Evolutionary conservation across 1,140 invertebrate species (phyloP), one percentile per base, ranked within the genome.

Genomic region (Ooceraea biroi): DNA sequence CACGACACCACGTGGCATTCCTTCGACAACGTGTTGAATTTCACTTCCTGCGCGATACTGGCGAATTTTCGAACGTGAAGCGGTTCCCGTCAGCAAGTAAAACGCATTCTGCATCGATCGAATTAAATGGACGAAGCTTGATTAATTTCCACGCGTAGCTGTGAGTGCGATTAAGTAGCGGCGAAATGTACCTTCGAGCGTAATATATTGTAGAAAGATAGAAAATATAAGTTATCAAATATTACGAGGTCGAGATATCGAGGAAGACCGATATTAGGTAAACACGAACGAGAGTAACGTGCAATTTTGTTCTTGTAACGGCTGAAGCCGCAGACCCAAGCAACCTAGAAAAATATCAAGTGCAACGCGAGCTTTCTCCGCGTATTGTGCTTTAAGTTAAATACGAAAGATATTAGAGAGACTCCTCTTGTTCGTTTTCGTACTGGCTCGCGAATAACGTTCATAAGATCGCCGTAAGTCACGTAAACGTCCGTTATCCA

Each of bases 1-100:
- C 63, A 80, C 76, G 76, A 80, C 66, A 80, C 76, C 76, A 80
- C 76, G 76, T 80, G 76, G 76, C 76, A 80, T 80, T 80, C 76
- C 76, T 71, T 80, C 76, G 76, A 80, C 76, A 80, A 80, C 76
- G 76, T 80, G 76, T 80, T 80, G 65, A 71, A 80, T 80, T 80
- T 71, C 76, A 57, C 65, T 69, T 80, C 76, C 65, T 80, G 68
- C 76, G 14, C 74, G 60, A 12, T 8, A 25, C 76, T 57, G 50
- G 36, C 65, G 27, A 58, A 80, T 80, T 80, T 80, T 80, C 36
- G 50, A 44, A 19, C 50, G 65, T 36, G 65, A 14, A 80, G 44
- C 65, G 44, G 60, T 80, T 80, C 46, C 25, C 12, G 65, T 57
- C 57, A 58, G 57, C 76, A 58, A 57, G 65, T 69, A 57, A 55